Base-by-base conservation (phyloP, 2,888 invertebrate species). In the Rotaria sp. region DNA sequence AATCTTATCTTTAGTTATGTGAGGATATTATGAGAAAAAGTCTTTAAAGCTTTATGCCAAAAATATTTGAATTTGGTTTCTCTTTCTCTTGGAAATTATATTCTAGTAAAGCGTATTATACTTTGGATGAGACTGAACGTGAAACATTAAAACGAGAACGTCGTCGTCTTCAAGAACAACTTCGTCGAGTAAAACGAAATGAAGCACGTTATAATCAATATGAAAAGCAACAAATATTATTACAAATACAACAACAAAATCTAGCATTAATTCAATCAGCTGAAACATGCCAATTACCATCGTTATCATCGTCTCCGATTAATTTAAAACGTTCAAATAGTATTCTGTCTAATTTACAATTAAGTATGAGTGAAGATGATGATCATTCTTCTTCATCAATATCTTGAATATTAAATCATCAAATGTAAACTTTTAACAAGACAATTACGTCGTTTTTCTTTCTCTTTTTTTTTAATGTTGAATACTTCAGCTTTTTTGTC, bases 141-240 rank as follows among this genome's bases (percentile, higher is more conserved):
- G 99, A 99, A 90, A 97, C 98, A 91, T 97, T 97, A 96, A 96
- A 98, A 90, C 93, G 96, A 75, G 98, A 99, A 90, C 96, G 97
- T 91, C 93, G 98, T 84, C 93, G 92, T 88, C 87, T 90, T 15
- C 85, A 87, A 87, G 87, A 86, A 84, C 86, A 86, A n/a, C 57
- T 86, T 26, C 52, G 86, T 15, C 85, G 86, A 48, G 85, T 86
- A 0, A 86, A 86, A 85, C 55, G 80, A 45, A 80, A 80, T 45
- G 80, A 80, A 80, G 80, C 41, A 26, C 80, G 80, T n/a, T 80
- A 80, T 45, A 41, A 45, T 80, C 80, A 45, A 67, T 67, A 67
- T 67, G 67, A 67, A 35, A 67, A 67, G 7, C 67, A 67, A 67
- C 67, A 67, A 67, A 67, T 67, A 2, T 38, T 67, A 35, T 67